Evolutionary conservation across 2,113 vertebrate genomes (phyloP).

Genomic region (Trinectes maculatus): DNA sequence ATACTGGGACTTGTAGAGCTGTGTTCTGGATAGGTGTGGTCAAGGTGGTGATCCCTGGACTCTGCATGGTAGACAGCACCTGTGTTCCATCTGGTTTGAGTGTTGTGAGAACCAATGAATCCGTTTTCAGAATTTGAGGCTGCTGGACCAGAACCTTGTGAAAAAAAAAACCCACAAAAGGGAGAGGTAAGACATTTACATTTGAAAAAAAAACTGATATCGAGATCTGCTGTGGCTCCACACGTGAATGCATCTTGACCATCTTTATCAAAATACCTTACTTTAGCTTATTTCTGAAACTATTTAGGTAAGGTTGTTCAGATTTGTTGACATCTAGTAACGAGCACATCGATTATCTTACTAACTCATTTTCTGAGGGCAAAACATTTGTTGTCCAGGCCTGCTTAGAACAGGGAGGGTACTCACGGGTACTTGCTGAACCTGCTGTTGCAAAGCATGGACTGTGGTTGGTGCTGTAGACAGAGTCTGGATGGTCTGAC

Average conservation of each 20-base stretch:
- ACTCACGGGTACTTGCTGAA: conserved; percentile 89
- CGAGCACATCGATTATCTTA: neutral
- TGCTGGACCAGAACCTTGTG: conserved; percentile 93
- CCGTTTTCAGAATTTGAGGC: conserved; percentile 97
- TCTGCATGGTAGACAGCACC: conserved; percentile 92
- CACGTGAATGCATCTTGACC: neutral
- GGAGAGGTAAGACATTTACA: neutral
- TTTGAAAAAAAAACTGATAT: neutral
- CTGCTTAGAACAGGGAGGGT: neutral
- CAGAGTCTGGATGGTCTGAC: conserved; percentile 93
- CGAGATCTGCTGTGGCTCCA: neutral
- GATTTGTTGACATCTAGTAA: neutral
- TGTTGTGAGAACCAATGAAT: conserved; percentile 94
- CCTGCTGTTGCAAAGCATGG: conserved; percentile 90
- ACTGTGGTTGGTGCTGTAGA: conserved; percentile 86
- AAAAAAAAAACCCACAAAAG: neutral
- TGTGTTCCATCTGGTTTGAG: conserved; percentile 93
- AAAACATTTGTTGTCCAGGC: neutral
- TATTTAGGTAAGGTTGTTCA: too few relatives aligned
- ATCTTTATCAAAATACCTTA: neutral
- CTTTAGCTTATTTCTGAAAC: neutral
- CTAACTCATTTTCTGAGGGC: neutral
- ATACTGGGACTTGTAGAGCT: conserved; percentile 89
- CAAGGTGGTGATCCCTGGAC: conserved; percentile 89
- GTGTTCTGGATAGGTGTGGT: conserved; percentile 92